phyloP scores from a whole-genome alignment of 2,888 invertebrate genomes.

The Pollenia angustigena region DNA sequence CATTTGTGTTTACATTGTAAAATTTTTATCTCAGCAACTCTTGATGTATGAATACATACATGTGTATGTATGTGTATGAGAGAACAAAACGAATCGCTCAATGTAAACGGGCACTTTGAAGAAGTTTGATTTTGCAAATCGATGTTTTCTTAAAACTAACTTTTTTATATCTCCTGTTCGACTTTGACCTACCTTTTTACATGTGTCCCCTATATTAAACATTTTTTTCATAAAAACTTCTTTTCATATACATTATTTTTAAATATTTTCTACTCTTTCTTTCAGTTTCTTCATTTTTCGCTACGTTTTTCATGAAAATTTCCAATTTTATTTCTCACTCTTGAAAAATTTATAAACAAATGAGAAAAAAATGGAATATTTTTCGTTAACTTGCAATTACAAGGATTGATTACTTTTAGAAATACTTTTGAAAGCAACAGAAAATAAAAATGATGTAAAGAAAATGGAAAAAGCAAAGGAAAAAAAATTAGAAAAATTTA shows the following conservation, averaged over 20 bases:
- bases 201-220: constrained; percentile 29
- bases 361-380: constrained; percentile 26
- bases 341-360: constrained; percentile 52
- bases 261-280: constrained; percentile 68
- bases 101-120: too few species aligned
- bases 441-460: constrained; percentile 72
- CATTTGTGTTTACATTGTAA: too few species aligned
- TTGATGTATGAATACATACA: too few species aligned
- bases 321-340: constrained; percentile 63
- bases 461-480: constrained; percentile 43
- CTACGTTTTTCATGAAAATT: constrained; percentile 82
- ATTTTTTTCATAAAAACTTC: constrained; percentile 33
- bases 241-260: constrained; percentile 45
- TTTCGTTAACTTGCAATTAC: constrained; percentile 81
- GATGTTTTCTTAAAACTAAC: too few species aligned
- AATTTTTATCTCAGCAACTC: too few species aligned
- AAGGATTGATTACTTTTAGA: constrained; percentile 83
- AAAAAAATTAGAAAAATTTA: constrained; percentile 51
- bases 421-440: constrained; percentile 78
- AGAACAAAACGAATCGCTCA: too few species aligned
- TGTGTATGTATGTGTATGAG: too few species aligned
- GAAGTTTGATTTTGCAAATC: too few species aligned
- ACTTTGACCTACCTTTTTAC: neutral
- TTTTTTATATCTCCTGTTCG: neutral
- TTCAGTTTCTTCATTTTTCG: constrained; percentile 77